These are phyloP conservation scores for Agriopis marginaria DNA, from an alignment of 2,888 invertebrate genomes.

Conservation along the genomic window DNA sequence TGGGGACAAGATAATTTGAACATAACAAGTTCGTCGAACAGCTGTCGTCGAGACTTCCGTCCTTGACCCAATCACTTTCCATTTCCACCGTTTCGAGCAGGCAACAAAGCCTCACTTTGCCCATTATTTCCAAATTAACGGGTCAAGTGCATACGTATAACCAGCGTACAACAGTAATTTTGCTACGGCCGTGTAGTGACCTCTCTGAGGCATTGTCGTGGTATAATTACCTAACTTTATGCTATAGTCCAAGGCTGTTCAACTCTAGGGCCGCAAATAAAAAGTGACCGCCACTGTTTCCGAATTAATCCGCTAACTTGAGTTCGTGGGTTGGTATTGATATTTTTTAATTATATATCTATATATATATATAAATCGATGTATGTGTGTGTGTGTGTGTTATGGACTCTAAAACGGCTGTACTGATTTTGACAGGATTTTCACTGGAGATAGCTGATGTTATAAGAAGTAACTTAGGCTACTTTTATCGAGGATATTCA, in stretches of 20 bases:
- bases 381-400: no score
- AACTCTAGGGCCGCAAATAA: constrained; percentile 1
- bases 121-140: constrained; percentile 31
- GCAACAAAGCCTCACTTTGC: constrained; percentile 14
- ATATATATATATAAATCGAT: no score
- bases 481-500: no score
- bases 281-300: background rate
- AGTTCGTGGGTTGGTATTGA: no score
- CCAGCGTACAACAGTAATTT: constrained; percentile 21
- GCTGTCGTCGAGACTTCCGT: constrained; percentile 5
- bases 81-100: constrained; percentile 7
- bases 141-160: constrained; percentile 33
- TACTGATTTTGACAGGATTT: no score
- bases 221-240: constrained; percentile 24
- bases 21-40: background rate
- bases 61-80: constrained; percentile 25
- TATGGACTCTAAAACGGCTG: no score
- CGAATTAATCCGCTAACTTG: background rate
- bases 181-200: constrained; percentile 29
- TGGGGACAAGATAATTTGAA: background rate
- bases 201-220: constrained; percentile 22
- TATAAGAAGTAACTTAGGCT: no score
- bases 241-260: background rate
- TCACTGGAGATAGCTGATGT: no score
- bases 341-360: no score